These are phyloP conservation scores for Philonicus albiceps DNA, from an alignment of 2,888 invertebrate species.

Conservation along the genomic window DNA sequence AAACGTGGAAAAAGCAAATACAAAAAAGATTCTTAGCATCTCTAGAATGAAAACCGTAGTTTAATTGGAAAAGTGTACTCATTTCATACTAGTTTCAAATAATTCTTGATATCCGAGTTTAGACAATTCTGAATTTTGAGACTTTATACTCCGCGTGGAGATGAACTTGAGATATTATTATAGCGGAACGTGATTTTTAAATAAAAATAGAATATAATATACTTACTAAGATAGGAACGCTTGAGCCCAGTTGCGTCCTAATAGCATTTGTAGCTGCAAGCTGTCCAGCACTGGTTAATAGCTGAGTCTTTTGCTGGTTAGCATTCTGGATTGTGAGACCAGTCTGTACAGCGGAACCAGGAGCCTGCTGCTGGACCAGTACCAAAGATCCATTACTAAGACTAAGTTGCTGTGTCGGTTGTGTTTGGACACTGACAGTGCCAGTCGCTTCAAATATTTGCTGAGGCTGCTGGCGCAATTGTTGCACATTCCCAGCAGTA, in stretches of 20 bases:
- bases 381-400: slow-evolving; percentile 61
- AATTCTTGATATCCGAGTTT: too few relatives aligned
- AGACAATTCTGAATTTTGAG: too few relatives aligned
- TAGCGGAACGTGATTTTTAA: too few relatives aligned
- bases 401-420: slow-evolving; percentile 57
- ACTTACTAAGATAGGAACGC: slow-evolving; percentile 75
- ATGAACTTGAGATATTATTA: too few relatives aligned
- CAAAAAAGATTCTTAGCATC: too few relatives aligned
- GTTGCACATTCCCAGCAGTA: slow-evolving; percentile 55
- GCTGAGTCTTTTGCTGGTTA: slow-evolving; percentile 56
- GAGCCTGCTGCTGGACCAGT: slow-evolving; percentile 58
- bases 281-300: slow-evolving; percentile 60
- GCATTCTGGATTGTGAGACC: slow-evolving; percentile 61
- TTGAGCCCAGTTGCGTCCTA: slow-evolving; percentile 59
- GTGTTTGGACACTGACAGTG: slow-evolving; percentile 54
- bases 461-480: slow-evolving; percentile 55
- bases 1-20: too few relatives aligned
- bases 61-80: too few relatives aligned
- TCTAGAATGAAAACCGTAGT: too few relatives aligned
- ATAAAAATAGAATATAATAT: neutral
- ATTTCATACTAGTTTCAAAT: too few relatives aligned
- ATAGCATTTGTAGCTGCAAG: slow-evolving; percentile 57
- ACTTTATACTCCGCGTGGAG: too few relatives aligned
- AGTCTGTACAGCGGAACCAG: slow-evolving; percentile 54
- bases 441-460: slow-evolving; percentile 55